A percentile compares a stretch with the other conserved stretches of the same genome.
Evolutionary conservation across 2,888 invertebrate species (phyloP).

Genomic region (Spodoptera exigua): DNA sequence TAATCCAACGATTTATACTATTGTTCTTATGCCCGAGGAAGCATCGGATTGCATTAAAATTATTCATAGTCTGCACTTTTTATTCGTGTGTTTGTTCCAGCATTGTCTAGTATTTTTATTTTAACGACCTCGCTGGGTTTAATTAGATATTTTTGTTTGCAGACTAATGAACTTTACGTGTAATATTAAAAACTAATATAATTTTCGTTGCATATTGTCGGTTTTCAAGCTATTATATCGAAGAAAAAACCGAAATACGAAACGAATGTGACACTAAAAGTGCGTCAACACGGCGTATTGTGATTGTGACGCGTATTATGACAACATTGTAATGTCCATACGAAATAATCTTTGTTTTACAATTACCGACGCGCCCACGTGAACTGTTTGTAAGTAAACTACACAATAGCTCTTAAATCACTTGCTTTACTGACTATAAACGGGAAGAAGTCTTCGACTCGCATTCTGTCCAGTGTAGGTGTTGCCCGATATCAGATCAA

Average conservation of each 20-base stretch:
- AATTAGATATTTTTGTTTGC: no score
- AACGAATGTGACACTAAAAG: no score
- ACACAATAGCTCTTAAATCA: slow-evolving; percentile 66
- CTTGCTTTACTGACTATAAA: slow-evolving; percentile 57
- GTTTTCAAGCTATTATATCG: no score
- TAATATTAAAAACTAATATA: no score
- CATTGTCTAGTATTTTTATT: slow-evolving; percentile 15
- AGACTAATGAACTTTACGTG: no score
- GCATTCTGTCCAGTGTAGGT: slow-evolving; percentile 47
- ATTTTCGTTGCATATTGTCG: no score
- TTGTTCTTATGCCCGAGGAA: slow-evolving; percentile 25
- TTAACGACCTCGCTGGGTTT: slow-evolving; percentile 1
- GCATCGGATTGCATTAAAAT: slow-evolving; percentile 23
- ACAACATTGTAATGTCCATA: slow-evolving; percentile 11
- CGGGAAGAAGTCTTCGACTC: slow-evolving; percentile 37
- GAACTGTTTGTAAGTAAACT: slow-evolving; percentile 50
- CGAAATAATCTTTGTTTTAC: slow-evolving; percentile 57
- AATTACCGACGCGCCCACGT: slow-evolving; percentile 55
- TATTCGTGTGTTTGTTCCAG: slow-evolving; percentile 12
- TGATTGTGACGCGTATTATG: not conserved
- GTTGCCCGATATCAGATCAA: slow-evolving; percentile 42
- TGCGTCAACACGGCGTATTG: no score
- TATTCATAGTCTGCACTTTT: slow-evolving; percentile 35
- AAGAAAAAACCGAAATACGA: no score
- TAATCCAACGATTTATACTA: slow-evolving; percentile 36